Base-by-base conservation (phyloP, 2,797 vertebrate genomes). In the Hippoglossus hippoglossus region DNA sequence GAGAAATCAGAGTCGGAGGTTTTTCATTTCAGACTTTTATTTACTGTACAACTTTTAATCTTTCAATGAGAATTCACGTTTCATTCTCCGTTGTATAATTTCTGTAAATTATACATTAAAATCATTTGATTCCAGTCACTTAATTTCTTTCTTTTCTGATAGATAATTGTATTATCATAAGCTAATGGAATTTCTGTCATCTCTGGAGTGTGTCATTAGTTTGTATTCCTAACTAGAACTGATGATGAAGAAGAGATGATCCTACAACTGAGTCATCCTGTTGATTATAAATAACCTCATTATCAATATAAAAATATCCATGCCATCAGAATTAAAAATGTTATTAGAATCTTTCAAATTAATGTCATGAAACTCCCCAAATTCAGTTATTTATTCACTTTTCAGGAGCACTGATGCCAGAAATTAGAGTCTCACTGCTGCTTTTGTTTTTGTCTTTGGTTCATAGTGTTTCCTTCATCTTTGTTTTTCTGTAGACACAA, bases 41-140 rank as follows among this genome's bases (percentile, higher is more conserved):
- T 24, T 24, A 24, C 13, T 57, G 31, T 44, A 36, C 24, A 24
- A 16, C 2, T 36, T 69, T 54, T 31, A 62, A 75, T 19, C 22
- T n/a, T 65, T 67, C 15, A 25, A 28, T 28, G 3, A 13, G 11
- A 39, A 10, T 56, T 60, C 21, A 31, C n/a, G 64, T 41, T 41
- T 7, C 49, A 2, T 55, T 53, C 0, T 60, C 5, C 55, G 16
- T 3, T 66, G 50, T 66, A 26, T 65, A 53, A 69, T 62, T 72
- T 55, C 41, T 69, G 15, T 22, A 34, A 3, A 41, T 50, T 19
- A 57, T 46, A 3, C 36, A 72, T 75, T 79, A 73, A 79, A 74
- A 49, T 58, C 0, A 58, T 70, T 53, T 71, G 47, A 13, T 65
- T 71, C 50, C 55, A 54, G 16, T 59, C 3, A 19, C 15, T 11